Evolutionary conservation across 2,888 invertebrate genomes (phyloP).

Genomic region (Drosophila parthenogenetica): DNA sequence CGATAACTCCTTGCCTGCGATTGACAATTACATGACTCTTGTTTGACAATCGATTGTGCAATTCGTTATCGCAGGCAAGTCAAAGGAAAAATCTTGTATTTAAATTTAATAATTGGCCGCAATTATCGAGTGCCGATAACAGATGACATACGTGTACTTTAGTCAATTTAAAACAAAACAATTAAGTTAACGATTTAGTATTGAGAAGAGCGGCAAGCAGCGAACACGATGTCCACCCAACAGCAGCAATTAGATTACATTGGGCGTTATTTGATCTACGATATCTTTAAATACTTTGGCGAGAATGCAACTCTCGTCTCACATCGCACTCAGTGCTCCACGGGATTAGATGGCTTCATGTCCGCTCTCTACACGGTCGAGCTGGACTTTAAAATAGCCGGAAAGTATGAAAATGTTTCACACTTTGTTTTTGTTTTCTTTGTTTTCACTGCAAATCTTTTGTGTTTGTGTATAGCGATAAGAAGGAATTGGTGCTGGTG

Average conservation of each 20-base stretch:
- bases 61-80: background rate
- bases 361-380: slow-evolving; percentile 79
- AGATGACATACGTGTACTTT: slow-evolving; percentile 20
- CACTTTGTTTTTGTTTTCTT: too few relatives aligned
- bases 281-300: slow-evolving; percentile 72
- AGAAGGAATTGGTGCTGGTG: slow-evolving; percentile 67
- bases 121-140: slow-evolving; percentile 2
- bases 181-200: background rate
- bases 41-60: background rate
- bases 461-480: slow-evolving; percentile 22
- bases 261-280: slow-evolving; percentile 71
- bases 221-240: slow-evolving; percentile 36
- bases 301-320: slow-evolving; percentile 58
- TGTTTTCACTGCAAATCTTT: background rate
- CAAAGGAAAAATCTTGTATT: background rate
- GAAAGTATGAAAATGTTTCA: slow-evolving; percentile 40
- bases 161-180: slow-evolving; percentile 32
- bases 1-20: background rate
- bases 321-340: slow-evolving; percentile 67
- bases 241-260: slow-evolving; percentile 75
- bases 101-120: background rate
- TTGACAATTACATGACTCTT: background rate
- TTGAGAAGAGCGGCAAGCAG: background rate
- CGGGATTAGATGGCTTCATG: slow-evolving; percentile 84
- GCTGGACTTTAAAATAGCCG: slow-evolving; percentile 56